Evolutionary conservation across 2,113 vertebrate genomes (phyloP).

Genomic region (Asarcornis scutulata): DNA sequence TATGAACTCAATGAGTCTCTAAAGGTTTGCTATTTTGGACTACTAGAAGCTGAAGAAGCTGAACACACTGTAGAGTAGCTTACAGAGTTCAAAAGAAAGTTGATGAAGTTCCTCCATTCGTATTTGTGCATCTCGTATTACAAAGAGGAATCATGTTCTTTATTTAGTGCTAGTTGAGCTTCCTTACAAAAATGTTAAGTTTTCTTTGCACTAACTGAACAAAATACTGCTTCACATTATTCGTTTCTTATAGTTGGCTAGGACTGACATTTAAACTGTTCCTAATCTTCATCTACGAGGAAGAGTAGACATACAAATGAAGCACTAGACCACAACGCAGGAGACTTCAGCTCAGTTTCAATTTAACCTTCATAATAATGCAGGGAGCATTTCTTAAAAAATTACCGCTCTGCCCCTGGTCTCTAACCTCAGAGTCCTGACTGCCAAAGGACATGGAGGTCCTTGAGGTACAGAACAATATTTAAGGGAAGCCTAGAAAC

Average conservation of each 20-base stretch:
- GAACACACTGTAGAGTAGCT: background rate
- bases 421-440: background rate
- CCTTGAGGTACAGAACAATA: background rate
- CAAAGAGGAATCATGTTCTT: background rate
- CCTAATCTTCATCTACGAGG: background rate
- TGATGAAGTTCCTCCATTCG: background rate
- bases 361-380: background rate
- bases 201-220: background rate
- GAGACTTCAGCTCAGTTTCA: background rate
- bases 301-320: background rate
- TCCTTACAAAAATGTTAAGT: background rate
- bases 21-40: background rate
- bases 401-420: background rate
- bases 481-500: background rate
- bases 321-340: background rate
- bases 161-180: background rate
- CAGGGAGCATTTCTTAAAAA: background rate
- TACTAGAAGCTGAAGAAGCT: background rate
- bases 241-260: background rate
- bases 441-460: background rate
- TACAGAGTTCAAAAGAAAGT: background rate
- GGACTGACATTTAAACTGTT: background rate
- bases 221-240: background rate
- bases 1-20: background rate
- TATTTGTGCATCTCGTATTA: background rate